Evolutionary conservation across 2,797 vertebrate species (phyloP), one percentile per base, ranked within the genome.

Genomic region (Lagocephalus sceleratus): DNA sequence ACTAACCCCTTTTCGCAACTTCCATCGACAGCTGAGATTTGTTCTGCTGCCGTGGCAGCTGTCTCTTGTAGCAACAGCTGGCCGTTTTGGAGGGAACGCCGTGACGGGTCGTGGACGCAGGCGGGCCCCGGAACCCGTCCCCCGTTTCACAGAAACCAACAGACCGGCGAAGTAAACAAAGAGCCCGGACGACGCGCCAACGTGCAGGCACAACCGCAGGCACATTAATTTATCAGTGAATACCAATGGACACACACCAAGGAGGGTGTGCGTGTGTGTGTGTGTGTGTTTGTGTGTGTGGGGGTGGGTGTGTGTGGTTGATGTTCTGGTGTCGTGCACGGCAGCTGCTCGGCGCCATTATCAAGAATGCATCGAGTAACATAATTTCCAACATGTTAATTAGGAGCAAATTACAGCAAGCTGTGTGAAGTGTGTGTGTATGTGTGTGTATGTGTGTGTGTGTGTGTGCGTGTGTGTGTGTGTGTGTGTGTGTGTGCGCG

Each of bases 51-150:
- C 47, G 21, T 58, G 75, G 84, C 89, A 90, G 89, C 89, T 90
- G 89, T 82, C 84, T 71, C 38, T 60, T 57, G 60, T 40, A 39
- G 76, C 79, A 87, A 86, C 89, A 90, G 86, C 89, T 88, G 89
- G 80, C 60, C 76, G 79, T 88, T 88, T 90, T 88, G 87, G 85
- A 90, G 86, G 86, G 87, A 89, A 89, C 47, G 64, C 32, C 4
- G 2, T 35, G 32, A 35, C 29, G 71, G 60, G 54, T 75, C 42
- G 10, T 39, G 47, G 68, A 73, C 47, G 32, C 63, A 58, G 45
- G 60, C 63, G 61, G 45, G 51, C 59, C 20, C 20, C 9, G 71
- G 76, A 77, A 73, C 75, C 61, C 54, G 17, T 67, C 56, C 67
- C 66, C 60, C 73, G 32, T 81, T 75, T 73, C 64, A 76, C 71